Conservation (phyloP, 2,113 vertebrate species). For the Oryctolagus cuniculus region mOryCun1.1 NC_091451.1:27931001-27931500, state of each 20-base stretch:
- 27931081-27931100: constrained; percentile 81
- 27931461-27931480: constrained; percentile 9
- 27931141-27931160: constrained; percentile 61
- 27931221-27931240: constrained; percentile 60
- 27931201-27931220: constrained; percentile 73
- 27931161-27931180: constrained; percentile 69
- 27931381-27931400: background rate
- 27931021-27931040: constrained; percentile 61
- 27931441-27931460: background rate
- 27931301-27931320: constrained; percentile 32
- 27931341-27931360: background rate
- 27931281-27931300: constrained; percentile 40
- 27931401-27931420: background rate
- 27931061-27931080: constrained; percentile 70
- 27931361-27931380: background rate
- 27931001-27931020: constrained; percentile 75
- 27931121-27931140: constrained; percentile 77
- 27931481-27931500: background rate
- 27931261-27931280: constrained; percentile 68
- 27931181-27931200: constrained; percentile 79
- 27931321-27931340: background rate
- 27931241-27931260: constrained; percentile 71
- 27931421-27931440: background rate
- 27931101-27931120: constrained; percentile 82
- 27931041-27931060: constrained; percentile 67